Conservation (phyloP, 2,888 invertebrate species). For the Octonoba sinensis region DNA sequence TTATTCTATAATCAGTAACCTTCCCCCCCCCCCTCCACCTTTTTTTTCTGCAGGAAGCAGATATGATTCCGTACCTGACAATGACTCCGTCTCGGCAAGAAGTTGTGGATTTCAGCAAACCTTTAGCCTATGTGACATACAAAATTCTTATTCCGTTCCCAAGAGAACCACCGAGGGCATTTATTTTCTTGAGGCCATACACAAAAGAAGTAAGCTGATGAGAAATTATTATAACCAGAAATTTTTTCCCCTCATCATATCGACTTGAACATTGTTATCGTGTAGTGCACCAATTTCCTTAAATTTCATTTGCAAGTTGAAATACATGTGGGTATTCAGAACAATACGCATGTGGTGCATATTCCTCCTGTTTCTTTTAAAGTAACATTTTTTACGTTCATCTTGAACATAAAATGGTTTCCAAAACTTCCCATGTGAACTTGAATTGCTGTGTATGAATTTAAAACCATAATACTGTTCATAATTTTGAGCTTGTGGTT, state of each 20-base stretch:
- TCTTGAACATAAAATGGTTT: too few species aligned
- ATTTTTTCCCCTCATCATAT: too few species aligned
- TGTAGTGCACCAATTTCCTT: background rate
- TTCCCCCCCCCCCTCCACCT: background rate
- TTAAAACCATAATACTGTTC: too few species aligned
- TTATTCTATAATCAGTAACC: background rate
- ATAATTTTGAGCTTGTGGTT: too few species aligned
- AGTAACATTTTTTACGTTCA: too few species aligned
- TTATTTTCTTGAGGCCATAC: constrained; percentile 47
- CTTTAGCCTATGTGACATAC: constrained; percentile 30
- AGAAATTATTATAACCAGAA: too few species aligned
- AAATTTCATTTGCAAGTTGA: background rate
- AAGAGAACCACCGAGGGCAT: constrained; percentile 44
- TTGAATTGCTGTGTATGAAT: too few species aligned
- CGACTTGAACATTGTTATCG: too few species aligned
- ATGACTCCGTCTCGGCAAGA: constrained; percentile 33
- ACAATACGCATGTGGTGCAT: too few species aligned
- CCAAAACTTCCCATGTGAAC: too few species aligned
- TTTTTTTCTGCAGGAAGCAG: constrained; percentile 39
- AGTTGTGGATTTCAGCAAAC: constrained; percentile 38
- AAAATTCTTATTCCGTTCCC: constrained; percentile 39
- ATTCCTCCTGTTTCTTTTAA: too few species aligned
- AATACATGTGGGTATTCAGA: too few species aligned
- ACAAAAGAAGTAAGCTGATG: constrained; percentile 23
- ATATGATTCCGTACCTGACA: constrained; percentile 47